These are phyloP conservation scores for Melanargia galathea DNA, from an alignment of 2,888 invertebrate species.

Conservation along the genomic window DNA sequence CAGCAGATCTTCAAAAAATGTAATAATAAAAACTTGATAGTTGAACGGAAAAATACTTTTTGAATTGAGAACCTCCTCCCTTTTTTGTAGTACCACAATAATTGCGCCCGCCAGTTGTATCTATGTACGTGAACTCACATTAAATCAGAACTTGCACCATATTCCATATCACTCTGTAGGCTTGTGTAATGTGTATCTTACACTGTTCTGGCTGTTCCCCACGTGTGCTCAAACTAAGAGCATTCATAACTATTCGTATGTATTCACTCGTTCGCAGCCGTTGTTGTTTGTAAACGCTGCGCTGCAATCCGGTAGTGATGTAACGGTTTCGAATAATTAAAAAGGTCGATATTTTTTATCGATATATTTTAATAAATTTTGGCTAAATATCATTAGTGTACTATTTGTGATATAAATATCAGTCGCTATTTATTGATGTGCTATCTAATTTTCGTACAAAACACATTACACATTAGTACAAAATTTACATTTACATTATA, in stretches of 20 bases:
- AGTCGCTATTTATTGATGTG: too few relatives aligned
- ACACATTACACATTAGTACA: too few relatives aligned
- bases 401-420: too few relatives aligned
- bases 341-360: conserved; percentile 13
- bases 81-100: background rate
- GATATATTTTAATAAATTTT: background rate
- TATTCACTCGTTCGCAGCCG: conserved; percentile 64
- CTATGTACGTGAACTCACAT: background rate
- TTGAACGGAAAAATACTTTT: too few relatives aligned
- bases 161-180: conserved; percentile 2
- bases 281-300: conserved; percentile 70
- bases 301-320: conserved; percentile 60
- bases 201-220: conserved; percentile 33
- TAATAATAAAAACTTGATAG: too few relatives aligned
- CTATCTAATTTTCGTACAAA: too few relatives aligned
- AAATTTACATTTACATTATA: too few relatives aligned
- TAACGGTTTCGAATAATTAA: conserved; percentile 20
- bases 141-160: background rate
- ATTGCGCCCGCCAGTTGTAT: background rate
- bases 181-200: background rate
- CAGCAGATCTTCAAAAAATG: too few relatives aligned
- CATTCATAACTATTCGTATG: conserved; percentile 56
- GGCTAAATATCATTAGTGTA: too few relatives aligned
- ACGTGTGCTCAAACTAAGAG: conserved; percentile 55
- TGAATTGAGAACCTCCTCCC: too few relatives aligned